Conservation (phyloP, 1,140 invertebrate genomes). For the Apocrypta bakeri region DNA sequence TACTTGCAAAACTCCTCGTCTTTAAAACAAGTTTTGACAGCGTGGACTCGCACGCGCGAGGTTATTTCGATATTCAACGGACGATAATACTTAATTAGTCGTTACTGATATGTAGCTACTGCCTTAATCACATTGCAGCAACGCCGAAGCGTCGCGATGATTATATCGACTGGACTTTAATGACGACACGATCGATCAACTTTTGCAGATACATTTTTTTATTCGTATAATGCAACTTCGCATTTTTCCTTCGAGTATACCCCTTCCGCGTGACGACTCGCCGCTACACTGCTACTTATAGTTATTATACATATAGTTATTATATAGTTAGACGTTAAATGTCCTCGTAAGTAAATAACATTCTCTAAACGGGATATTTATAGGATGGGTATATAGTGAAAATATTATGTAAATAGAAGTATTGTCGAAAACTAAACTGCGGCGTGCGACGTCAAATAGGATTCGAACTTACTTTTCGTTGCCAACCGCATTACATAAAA, state of each 20-base stretch:
- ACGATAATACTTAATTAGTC: not conserved
- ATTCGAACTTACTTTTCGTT: constrained; percentile 4
- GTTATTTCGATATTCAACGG: not conserved
- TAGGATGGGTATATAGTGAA: no score
- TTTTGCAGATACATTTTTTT: no score
- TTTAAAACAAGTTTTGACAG: not conserved
- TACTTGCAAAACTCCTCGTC: no score
- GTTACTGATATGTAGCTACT: not conserved
- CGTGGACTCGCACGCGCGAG: not conserved
- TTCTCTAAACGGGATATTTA: no score
- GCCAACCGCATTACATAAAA: constrained; percentile 24
- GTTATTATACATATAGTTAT: no score
- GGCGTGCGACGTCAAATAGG: not conserved
- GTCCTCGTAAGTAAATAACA: no score
- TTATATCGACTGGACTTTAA: not conserved
- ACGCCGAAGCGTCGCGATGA: not conserved
- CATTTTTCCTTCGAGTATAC: no score
- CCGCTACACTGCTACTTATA: no score
- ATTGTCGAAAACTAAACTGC: not conserved
- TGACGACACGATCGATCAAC: not conserved
- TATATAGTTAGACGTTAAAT: no score
- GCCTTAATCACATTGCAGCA: not conserved
- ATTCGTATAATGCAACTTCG: no score
- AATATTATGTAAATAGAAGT: not conserved
- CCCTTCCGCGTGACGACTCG: no score